phyloP scores from a whole-genome alignment of 2,888 invertebrate genomes.

The Tenodera sinensis region DNA sequence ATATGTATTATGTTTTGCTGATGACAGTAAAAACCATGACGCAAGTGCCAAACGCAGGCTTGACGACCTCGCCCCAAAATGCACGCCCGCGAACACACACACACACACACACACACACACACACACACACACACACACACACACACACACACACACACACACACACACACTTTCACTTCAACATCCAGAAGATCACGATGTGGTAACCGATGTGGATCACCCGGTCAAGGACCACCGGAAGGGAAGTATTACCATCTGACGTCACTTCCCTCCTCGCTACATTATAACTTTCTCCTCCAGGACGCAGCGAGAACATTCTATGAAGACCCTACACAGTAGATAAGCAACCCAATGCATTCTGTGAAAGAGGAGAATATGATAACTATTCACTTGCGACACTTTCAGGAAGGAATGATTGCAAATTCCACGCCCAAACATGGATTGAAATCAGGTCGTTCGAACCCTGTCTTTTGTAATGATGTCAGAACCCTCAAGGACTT shows the following conservation, averaged over 20 bases:
- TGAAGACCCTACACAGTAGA: not conserved
- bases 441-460: too few species aligned
- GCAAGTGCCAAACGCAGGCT: not conserved
- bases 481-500: too few species aligned
- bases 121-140: not conserved
- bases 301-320: not conserved
- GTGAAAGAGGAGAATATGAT: too few species aligned
- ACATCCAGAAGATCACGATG: not conserved
- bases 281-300: not conserved
- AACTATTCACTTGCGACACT: too few species aligned
- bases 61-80: conserved; percentile 2
- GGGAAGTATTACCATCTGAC: conserved; percentile 18
- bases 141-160: not conserved
- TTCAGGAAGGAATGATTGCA: too few species aligned
- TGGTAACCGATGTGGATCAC: conserved; percentile 25
- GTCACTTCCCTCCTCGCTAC: conserved; percentile 23
- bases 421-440: too few species aligned
- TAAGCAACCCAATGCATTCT: too few species aligned
- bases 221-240: conserved; percentile 32
- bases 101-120: not conserved
- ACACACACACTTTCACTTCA: not conserved
- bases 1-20: not conserved
- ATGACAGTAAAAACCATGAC: not conserved
- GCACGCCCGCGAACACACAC: not conserved
- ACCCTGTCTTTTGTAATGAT: too few species aligned